phyloP scores from a whole-genome alignment of 2,888 invertebrate genomes.

The Dicycla oo region DNA sequence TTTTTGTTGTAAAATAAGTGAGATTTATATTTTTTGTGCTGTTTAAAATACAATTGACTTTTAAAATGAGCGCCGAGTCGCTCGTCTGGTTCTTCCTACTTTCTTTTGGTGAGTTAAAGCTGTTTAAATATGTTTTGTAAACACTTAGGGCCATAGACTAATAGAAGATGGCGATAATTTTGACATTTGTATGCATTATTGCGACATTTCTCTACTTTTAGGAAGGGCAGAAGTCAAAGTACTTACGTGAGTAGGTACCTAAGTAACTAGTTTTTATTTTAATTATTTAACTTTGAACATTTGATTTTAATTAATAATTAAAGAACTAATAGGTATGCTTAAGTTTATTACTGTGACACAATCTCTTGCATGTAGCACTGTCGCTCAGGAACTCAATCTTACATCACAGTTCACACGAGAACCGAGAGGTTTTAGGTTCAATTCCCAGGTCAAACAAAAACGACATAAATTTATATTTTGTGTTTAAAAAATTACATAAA shows the following conservation, averaged over 20 bases:
- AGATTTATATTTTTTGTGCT: slow-evolving; percentile 33
- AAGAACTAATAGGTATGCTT: neutral
- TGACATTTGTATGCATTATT: slow-evolving; percentile 40
- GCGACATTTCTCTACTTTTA: slow-evolving; percentile 2
- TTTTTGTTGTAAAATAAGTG: slow-evolving; percentile 30
- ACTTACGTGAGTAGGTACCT: neutral
- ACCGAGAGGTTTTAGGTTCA: neutral
- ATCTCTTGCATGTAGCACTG: neutral
- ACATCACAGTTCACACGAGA: slow-evolving; percentile 8
- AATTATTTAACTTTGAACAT: neutral
- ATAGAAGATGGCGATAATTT: slow-evolving; percentile 28
- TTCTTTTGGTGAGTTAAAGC: slow-evolving; percentile 74
- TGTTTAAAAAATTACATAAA: neutral
- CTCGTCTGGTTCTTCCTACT: slow-evolving; percentile 68
- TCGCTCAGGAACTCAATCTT: slow-evolving; percentile 10
- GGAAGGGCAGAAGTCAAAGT: neutral
- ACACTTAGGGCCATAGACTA: slow-evolving; percentile 24
- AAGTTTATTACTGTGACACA: neutral
- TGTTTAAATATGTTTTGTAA: slow-evolving; percentile 38
- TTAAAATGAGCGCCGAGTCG: slow-evolving; percentile 66
- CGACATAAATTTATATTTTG: neutral
- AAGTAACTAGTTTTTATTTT: neutral
- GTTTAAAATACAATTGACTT: slow-evolving; percentile 40
- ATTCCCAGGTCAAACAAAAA: neutral
- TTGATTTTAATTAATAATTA: neutral